A percentile compares a stretch with the other conserved stretches of the same genome.
Conservation (phyloP, 64 coral and sea anemone genomes). For the Trachythela sp. region DNA sequence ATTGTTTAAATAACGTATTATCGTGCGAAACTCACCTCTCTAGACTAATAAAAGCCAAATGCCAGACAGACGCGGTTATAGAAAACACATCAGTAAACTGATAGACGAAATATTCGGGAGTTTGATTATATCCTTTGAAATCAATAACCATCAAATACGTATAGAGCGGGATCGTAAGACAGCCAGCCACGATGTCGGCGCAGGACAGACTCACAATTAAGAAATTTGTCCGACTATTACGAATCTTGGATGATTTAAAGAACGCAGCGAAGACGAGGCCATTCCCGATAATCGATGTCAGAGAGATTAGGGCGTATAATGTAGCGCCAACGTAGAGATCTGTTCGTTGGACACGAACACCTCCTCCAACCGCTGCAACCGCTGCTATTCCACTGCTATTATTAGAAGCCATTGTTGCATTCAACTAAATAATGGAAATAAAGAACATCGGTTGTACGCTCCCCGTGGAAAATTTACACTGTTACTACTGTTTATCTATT, state of each 20-base stretch:
- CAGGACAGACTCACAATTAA: not conserved
- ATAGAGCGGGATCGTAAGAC: not conserved
- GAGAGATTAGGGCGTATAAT: not conserved
- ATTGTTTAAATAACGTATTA: too few species aligned
- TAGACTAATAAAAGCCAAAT: not conserved
- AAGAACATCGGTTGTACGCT: too few species aligned
- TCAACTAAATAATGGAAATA: too few species aligned
- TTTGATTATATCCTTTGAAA: not conserved
- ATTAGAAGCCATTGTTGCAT: too few species aligned
- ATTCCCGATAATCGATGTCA: not conserved
- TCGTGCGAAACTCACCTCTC: not conserved
- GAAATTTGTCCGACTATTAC: not conserved
- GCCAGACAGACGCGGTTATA: not conserved
- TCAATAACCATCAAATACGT: not conserved
- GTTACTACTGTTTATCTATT: too few species aligned
- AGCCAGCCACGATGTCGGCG: not conserved
- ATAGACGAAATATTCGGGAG: not conserved
- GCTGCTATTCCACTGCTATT: too few species aligned
- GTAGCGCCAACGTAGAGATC: not conserved
- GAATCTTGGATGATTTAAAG: not conserved
- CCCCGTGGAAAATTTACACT: too few species aligned
- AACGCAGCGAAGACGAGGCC: not conserved
- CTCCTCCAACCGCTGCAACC: too few species aligned
- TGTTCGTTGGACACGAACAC: not conserved
- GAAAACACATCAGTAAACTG: not conserved